Conservation (phyloP, 2,113 vertebrate species). For the Spilogale gracilis region DNA sequence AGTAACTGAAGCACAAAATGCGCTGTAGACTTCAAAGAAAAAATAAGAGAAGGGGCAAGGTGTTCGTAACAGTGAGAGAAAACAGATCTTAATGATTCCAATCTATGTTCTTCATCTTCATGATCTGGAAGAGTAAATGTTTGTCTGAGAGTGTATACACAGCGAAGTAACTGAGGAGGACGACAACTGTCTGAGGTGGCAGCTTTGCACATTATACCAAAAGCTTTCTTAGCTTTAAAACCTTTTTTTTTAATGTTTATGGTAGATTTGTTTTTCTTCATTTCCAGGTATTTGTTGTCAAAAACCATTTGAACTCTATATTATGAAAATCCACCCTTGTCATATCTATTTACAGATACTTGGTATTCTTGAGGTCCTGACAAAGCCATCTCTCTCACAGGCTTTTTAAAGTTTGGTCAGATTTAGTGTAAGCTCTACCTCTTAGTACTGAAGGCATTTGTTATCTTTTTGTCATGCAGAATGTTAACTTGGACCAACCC, state of each 20-base stretch:
- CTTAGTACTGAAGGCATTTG: background rate
- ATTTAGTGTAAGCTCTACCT: slow-evolving; percentile 63
- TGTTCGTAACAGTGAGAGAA: background rate
- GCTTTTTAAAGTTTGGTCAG: slow-evolving; percentile 42
- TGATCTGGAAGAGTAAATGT: slow-evolving; percentile 22
- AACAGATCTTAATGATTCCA: background rate
- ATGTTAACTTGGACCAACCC: slow-evolving; percentile 57
- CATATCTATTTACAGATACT: slow-evolving; percentile 2
- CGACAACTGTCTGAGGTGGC: background rate
- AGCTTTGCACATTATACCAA: background rate
- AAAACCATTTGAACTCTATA: slow-evolving; percentile 28
- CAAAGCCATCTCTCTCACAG: slow-evolving; percentile 6
- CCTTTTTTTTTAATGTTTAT: background rate
- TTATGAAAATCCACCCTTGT: slow-evolving; percentile 29
- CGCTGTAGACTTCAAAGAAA: background rate
- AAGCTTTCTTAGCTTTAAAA: slow-evolving; percentile 18
- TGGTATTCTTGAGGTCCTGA: slow-evolving; percentile 28
- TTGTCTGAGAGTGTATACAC: background rate
- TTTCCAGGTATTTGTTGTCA: background rate
- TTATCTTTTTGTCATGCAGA: slow-evolving; percentile 56
- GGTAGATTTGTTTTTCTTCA: slow-evolving; percentile 38
- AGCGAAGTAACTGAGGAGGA: background rate
- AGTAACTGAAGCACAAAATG: background rate
- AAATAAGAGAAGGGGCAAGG: background rate
- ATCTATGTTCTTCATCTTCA: slow-evolving; percentile 41